Conservation (phyloP, 1,140 invertebrate species). For the Tetraneura akinire region DNA sequence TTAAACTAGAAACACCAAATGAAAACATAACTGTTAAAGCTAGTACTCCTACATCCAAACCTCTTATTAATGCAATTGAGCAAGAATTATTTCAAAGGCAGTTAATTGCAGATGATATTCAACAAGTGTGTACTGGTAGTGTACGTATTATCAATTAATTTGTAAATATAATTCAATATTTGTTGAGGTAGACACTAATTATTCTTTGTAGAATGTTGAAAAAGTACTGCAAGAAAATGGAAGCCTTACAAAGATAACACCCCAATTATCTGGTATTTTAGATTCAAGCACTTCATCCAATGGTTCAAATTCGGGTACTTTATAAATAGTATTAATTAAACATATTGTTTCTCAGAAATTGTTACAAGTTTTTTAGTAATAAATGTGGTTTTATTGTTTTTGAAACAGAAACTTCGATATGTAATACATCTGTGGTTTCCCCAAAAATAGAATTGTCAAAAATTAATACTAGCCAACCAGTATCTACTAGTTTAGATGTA, state of each 20-base stretch:
- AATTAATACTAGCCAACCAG: slow-evolving; percentile 26
- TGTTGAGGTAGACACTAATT: slow-evolving; percentile 65
- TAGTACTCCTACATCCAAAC: slow-evolving; percentile 17
- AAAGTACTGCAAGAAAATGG: slow-evolving; percentile 72
- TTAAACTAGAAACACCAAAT: slow-evolving; percentile 20
- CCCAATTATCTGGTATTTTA: slow-evolving; percentile 59
- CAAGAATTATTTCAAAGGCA: slow-evolving; percentile 60
- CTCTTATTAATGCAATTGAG: slow-evolving; percentile 52
- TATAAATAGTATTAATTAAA: not conserved
- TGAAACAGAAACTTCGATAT: not conserved
- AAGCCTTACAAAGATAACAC: slow-evolving; percentile 53
- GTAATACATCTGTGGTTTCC: slow-evolving; percentile 19
- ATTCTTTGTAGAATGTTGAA: slow-evolving; percentile 67
- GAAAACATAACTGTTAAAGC: not conserved
- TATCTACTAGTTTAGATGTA: slow-evolving; percentile 41
- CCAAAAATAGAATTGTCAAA: slow-evolving; percentile 32
- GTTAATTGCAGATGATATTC: slow-evolving; percentile 76
- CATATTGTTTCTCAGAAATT: no score
- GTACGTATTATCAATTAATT: not conserved
- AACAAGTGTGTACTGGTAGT: slow-evolving; percentile 59
- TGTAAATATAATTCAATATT: slow-evolving; percentile 7
- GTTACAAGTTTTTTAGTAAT: no score
- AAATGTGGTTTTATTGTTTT: not conserved
- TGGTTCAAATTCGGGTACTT: slow-evolving; percentile 48
- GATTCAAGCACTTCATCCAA: slow-evolving; percentile 40